Percentiles rank a stretch among this genome's conserved stretches.
Conservation (phyloP, 2,888 invertebrate genomes). For the Bruchidius siliquastri region DNA sequence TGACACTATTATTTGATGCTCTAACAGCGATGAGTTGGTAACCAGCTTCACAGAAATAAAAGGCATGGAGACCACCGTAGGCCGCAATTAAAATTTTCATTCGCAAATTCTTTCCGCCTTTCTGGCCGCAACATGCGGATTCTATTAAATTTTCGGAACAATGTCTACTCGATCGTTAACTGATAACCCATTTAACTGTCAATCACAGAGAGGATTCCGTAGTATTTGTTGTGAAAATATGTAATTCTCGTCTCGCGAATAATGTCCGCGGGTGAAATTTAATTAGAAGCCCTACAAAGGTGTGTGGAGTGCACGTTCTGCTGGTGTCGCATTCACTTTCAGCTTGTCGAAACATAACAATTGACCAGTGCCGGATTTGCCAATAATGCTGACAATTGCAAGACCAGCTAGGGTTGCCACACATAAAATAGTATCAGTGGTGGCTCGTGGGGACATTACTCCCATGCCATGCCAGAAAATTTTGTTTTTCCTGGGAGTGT, state of each 20-base stretch:
- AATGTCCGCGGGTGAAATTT: neutral
- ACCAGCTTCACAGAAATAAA: neutral
- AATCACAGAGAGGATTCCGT: neutral
- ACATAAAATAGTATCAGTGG: too few relatives aligned
- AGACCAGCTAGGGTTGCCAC: too few relatives aligned
- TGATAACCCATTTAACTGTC: conserved; percentile 2
- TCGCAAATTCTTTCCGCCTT: neutral
- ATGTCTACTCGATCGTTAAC: conserved; percentile 4
- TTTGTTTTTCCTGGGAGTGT: too few relatives aligned
- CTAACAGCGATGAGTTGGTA: neutral
- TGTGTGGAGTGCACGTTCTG: neutral
- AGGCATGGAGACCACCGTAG: neutral
- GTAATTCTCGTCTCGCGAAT: neutral
- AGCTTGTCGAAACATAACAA: neutral
- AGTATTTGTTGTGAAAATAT: conserved; percentile 4
- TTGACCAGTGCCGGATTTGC: neutral
- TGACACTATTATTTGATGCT: too few relatives aligned
- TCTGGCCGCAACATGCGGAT: neutral
- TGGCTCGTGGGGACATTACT: too few relatives aligned
- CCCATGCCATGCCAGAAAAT: too few relatives aligned
- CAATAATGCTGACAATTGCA: neutral
- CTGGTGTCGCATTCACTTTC: neutral
- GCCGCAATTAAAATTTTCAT: neutral
- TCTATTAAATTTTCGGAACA: conserved; percentile 5
- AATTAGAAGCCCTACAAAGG: neutral